Evolutionary conservation across 23 tunicate species (phyloP).

Genomic region (Styela clava): DNA sequence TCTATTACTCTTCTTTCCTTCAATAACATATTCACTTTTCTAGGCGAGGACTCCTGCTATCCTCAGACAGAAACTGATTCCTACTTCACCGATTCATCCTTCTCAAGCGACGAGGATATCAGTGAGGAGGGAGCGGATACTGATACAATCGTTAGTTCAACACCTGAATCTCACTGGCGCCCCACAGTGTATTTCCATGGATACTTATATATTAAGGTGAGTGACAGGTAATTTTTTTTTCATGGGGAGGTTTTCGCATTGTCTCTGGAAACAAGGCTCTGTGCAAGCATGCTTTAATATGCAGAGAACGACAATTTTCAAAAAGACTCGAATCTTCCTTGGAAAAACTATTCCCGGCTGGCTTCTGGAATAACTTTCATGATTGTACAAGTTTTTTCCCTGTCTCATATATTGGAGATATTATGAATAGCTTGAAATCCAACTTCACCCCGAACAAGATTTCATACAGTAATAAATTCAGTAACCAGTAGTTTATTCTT

Average conservation of each 20-base stretch:
- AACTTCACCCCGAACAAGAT: too few species aligned
- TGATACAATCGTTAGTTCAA: constrained; percentile 16
- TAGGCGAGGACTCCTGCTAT: constrained; percentile 48
- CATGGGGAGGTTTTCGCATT: background rate
- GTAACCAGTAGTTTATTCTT: too few species aligned
- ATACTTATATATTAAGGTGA: constrained; percentile 70
- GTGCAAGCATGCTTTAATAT: too few species aligned
- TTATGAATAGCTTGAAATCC: too few species aligned
- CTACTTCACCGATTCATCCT: constrained; percentile 63
- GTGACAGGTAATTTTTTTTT: background rate
- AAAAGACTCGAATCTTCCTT: too few species aligned
- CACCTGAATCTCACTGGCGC: constrained; percentile 42
- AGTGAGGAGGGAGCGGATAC: constrained; percentile 27
- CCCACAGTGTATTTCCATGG: constrained; percentile 81
- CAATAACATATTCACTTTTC: too few species aligned
- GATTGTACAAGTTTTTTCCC: too few species aligned
- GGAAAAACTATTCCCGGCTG: too few species aligned
- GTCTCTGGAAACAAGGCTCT: background rate
- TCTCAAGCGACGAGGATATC: constrained; percentile 50
- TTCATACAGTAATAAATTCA: too few species aligned
- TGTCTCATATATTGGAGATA: too few species aligned
- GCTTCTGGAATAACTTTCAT: too few species aligned
- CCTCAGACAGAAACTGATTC: constrained; percentile 93
- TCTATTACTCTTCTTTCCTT: background rate
- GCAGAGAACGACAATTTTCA: too few species aligned